Evolutionary conservation across 2,888 invertebrate species (phyloP).

Genomic region (Mesorhabditis spiculigera): DNA sequence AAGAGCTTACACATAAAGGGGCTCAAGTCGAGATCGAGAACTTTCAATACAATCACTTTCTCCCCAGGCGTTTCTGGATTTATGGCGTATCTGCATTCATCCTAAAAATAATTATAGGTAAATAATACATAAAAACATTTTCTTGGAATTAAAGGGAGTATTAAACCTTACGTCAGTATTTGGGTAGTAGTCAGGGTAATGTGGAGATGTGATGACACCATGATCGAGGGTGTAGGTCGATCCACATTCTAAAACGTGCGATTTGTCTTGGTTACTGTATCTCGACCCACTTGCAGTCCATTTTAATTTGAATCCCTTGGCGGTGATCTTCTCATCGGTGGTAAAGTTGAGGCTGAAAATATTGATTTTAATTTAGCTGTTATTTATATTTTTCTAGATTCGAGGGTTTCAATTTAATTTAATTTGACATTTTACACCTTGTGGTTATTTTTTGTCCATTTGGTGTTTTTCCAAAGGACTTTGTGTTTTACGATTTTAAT

Average conservation of each 20-base stretch:
- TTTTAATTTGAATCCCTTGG: slow-evolving; percentile 43
- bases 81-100: slow-evolving; percentile 46
- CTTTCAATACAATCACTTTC: slow-evolving; percentile 28
- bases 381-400: too few species aligned
- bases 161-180: slow-evolving; percentile 24
- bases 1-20: slow-evolving; percentile 16
- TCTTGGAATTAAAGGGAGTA: not conserved
- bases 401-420: too few species aligned
- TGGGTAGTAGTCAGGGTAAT: slow-evolving; percentile 51
- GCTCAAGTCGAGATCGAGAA: slow-evolving; percentile 38
- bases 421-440: too few species aligned
- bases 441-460: too few species aligned
- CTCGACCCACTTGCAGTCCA: slow-evolving; percentile 40
- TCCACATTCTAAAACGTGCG: slow-evolving; percentile 38
- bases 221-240: slow-evolving; percentile 36
- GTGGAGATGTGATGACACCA: slow-evolving; percentile 50
- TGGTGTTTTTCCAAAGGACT: too few species aligned
- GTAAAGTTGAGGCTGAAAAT: slow-evolving; percentile 48
- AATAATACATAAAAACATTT: not conserved
- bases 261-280: not conserved
- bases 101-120: not conserved
- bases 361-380: not conserved
- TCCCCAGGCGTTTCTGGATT: slow-evolving; percentile 26
- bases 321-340: slow-evolving; percentile 32
- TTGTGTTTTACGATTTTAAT: too few species aligned